Evolutionary conservation across 2,113 vertebrate genomes (phyloP), one percentile per base, ranked within the genome.

Genomic region (Canis aureus): DNA sequence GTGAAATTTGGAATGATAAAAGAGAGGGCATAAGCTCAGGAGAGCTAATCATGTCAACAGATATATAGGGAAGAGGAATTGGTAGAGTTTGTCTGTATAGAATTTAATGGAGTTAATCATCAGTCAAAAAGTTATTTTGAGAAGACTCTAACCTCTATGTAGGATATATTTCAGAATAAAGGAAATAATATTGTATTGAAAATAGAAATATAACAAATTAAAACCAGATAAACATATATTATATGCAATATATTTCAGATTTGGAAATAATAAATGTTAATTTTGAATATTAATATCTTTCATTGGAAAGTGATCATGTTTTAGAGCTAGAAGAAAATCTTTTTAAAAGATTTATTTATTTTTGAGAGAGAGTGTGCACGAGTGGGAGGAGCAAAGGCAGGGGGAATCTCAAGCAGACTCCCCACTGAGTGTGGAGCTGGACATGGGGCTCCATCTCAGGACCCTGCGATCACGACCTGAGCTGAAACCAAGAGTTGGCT

Each of bases 241-340:
- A 32, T 32, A 32, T 79, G 76, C 11, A 55, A 1, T 32, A 6
- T 32, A 82, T 86, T 94, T 94, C 79, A 57, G 53, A 66, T 76
- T 69, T 71, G 60, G n/a, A 95, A 80, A 81, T 59, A 73, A 64
- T 5, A 22, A 43, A 51, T 92, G 95, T 97, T 95, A 55, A 89
- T 66, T 79, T 86, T 85, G 79, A 86, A 85, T 43, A 43, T 43
- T 43, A 43, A 5, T 59, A 73, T 55, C 57, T 53, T 38, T 81
- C 25, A 22, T 29, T 93, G 38, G 20, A 78, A 95, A 86, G 83
- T 8, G 71, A 60, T 35, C 1, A 5, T 38, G 11, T 89, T 88
- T 64, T 59, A 4, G 53, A 80, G 62, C 49, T 69, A 57, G 32
- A 85, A 76, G 20, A 69, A 69, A 35, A 19, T 10, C 29, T 69